phyloP scores from a whole-genome alignment of 2,113 vertebrate species.

The Myrmecophaga tridactyla region DNA sequence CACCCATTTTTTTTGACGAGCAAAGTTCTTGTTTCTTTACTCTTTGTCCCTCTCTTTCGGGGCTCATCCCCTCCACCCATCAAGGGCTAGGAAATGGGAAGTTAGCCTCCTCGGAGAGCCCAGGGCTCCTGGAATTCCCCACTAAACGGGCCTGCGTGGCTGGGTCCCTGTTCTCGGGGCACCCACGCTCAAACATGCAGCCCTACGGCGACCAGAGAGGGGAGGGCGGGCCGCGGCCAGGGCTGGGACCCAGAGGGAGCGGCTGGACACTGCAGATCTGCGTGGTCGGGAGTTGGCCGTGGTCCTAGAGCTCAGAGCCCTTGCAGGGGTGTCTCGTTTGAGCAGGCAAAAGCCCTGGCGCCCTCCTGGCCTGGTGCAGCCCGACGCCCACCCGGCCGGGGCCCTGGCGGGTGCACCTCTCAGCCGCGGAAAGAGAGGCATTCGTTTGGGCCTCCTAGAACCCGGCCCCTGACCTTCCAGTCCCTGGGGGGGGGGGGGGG shows the following conservation, averaged over 20 bases:
- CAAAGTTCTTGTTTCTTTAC: neutral
- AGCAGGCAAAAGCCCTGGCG: fast-evolving
- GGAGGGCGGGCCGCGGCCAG: fast-evolving
- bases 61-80: neutral
- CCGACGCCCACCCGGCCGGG: fast-evolving
- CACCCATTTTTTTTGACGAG: neutral
- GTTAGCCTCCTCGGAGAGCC: neutral
- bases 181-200: neutral
- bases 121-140: neutral
- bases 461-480: neutral
- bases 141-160: neutral
- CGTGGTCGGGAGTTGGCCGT: neutral
- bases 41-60: neutral
- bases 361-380: fast-evolving
- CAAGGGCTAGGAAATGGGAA: neutral
- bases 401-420: fast-evolving
- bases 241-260: fast-evolving
- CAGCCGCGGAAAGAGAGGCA: fast-evolving
- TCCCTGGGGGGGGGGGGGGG: neutral
- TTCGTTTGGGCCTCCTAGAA: neutral
- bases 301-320: neutral
- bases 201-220: neutral
- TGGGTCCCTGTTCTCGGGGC: neutral
- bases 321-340: too few species aligned
- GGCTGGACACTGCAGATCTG: fast-evolving